Evolutionary conservation across 2,888 invertebrate species (phyloP), one percentile per base, ranked within the genome.

Genomic region (Rhagophthalmus giganteus): DNA sequence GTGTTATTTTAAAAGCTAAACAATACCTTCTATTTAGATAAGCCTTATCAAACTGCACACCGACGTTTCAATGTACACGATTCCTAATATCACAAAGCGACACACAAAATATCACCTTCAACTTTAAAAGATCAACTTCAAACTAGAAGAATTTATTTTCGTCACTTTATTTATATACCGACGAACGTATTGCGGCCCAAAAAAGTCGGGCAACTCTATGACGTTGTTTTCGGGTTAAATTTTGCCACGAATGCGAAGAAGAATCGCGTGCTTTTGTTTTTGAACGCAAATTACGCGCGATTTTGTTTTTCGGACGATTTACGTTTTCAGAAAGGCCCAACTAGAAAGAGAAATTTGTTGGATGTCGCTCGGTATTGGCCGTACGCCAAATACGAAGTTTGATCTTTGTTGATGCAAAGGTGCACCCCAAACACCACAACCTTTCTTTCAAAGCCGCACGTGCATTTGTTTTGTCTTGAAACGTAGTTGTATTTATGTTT

Each of bases 311-410:
- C n/a, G n/a, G n/a, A n/a, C n/a, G n/a, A n/a, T n/a, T n/a, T n/a
- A n/a, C n/a, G n/a, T n/a, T n/a, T n/a, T n/a, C n/a, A n/a, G n/a
- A n/a, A n/a, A n/a, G n/a, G n/a, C n/a, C n/a, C n/a, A n/a, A n/a
- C n/a, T n/a, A n/a, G n/a, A n/a, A n/a, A n/a, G n/a, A n/a, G n/a
- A n/a, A n/a, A n/a, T n/a, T n/a, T n/a, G n/a, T n/a, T n/a, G n/a
- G n/a, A n/a, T n/a, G n/a, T n/a, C n/a, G n/a, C n/a, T n/a, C n/a
- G n/a, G n/a, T n/a, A 14, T 71, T 81, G 81, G 81, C 75, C 14
- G 1, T 1, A 0, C 61, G 79, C 81, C 81, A 81, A 81, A 72
- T 76, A 79, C 80, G 80, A 76, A 81, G 76, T 75, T 64, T 58
- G 53, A 61, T 65, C 68, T 69, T 67, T 68, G 64, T 67, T 64